Conservation (phyloP, 1,140 invertebrate species). For the Musca domestica region DNA sequence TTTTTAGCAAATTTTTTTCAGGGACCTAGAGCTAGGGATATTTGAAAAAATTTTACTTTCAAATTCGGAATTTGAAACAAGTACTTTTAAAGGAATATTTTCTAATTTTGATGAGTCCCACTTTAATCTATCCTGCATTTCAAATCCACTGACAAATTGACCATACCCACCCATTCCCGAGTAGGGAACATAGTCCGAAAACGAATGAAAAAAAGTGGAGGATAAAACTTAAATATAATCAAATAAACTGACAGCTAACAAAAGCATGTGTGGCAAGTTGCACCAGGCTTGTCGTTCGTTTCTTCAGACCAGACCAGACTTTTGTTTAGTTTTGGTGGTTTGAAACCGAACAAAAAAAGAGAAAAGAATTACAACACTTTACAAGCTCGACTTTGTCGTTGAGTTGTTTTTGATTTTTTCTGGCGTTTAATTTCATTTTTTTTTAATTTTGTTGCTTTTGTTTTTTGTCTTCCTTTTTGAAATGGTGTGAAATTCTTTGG, state of each 20-base stretch:
- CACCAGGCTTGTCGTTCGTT: not conserved
- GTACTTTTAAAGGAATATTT: not conserved
- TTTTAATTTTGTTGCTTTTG: not conserved
- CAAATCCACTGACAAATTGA: too few relatives aligned
- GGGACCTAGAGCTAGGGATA: too few relatives aligned
- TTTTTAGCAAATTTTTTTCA: too few relatives aligned
- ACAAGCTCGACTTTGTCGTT: not conserved
- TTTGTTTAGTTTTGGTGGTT: slow-evolving; percentile 16
- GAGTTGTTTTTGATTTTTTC: not conserved
- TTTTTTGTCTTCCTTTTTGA: not conserved
- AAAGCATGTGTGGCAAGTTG: slow-evolving; percentile 19
- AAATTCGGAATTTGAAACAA: not conserved
- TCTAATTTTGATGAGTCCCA: too few relatives aligned
- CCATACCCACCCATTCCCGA: too few relatives aligned
- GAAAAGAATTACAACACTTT: slow-evolving; percentile 20
- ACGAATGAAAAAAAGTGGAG: slow-evolving; percentile 42
- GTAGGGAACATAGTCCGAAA: too few relatives aligned
- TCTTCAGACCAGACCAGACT: not conserved
- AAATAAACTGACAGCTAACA: slow-evolving; percentile 46
- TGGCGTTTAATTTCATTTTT: not conserved
- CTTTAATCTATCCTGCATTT: too few relatives aligned
- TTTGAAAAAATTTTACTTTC: too few relatives aligned
- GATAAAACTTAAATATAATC: slow-evolving; percentile 29
- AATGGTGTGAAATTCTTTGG: slow-evolving; percentile 17
- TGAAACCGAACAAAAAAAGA: too few relatives aligned